phyloP scores from a whole-genome alignment of 1,140 invertebrate genomes.

The Ceratosolen solmsi region DNA sequence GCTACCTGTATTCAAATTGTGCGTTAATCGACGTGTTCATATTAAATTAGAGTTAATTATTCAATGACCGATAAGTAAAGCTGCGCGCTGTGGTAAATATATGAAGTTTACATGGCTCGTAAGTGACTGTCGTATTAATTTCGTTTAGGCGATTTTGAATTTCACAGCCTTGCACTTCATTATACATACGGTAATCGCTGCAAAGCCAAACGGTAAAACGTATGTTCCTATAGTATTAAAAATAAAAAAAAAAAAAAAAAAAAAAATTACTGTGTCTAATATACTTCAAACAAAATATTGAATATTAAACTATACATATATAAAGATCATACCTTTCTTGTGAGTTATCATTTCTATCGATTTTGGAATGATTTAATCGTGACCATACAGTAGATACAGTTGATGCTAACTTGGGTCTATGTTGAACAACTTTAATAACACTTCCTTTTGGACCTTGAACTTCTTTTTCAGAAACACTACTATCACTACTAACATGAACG shows the following conservation, averaged over 20 bases:
- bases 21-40: neutral
- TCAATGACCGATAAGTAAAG: slow-evolving; percentile 6
- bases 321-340: slow-evolving; percentile 32
- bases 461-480: slow-evolving; percentile 67
- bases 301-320: too few relatives aligned
- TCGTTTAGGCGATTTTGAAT: neutral
- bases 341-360: slow-evolving; percentile 13
- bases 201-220: neutral
- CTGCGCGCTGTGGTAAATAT: neutral
- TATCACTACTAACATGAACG: slow-evolving; percentile 55
- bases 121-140: neutral
- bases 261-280: too few relatives aligned
- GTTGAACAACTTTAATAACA: slow-evolving; percentile 70
- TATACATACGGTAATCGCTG: neutral
- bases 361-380: slow-evolving; percentile 71
- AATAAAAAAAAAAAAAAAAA: neutral
- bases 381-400: slow-evolving; percentile 77
- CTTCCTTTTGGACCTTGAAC: slow-evolving; percentile 70
- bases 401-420: slow-evolving; percentile 68
- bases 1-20: neutral
- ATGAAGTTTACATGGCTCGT: neutral
- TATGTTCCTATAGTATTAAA: neutral
- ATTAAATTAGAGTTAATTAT: neutral
- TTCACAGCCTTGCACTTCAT: neutral
- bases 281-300: too few relatives aligned